Evolutionary conservation across 2,113 vertebrate genomes (phyloP).

Genomic region (Atlantisia rogersi): DNA sequence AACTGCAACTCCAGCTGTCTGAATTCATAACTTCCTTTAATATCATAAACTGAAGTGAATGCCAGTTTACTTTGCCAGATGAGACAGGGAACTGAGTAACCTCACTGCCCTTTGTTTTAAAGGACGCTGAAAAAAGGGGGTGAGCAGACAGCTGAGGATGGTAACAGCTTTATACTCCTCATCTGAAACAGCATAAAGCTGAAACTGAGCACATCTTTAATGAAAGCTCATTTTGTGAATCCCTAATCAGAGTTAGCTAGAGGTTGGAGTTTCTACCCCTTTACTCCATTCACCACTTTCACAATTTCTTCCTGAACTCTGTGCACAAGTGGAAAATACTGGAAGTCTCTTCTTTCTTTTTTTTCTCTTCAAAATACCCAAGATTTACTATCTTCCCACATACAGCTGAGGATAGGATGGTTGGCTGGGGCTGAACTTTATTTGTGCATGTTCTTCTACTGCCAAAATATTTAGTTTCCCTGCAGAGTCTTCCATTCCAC

Average conservation of each 20-base stretch:
- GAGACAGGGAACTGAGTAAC: background rate
- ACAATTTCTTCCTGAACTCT: background rate
- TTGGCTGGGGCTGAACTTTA: background rate
- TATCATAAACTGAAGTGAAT: background rate
- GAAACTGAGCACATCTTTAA: background rate
- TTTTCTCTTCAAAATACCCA: background rate
- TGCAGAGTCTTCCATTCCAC: background rate
- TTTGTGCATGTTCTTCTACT: background rate
- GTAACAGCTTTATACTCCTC: background rate
- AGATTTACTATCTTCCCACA: background rate
- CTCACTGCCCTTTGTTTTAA: background rate
- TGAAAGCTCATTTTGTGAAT: background rate
- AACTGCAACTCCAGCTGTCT: background rate
- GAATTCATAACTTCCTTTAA: background rate
- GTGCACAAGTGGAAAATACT: background rate
- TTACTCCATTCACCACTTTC: background rate
- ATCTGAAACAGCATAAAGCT: background rate
- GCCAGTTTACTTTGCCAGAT: background rate
- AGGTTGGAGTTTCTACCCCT: background rate
- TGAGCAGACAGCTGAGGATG: background rate
- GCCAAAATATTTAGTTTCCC: background rate
- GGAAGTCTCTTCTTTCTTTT: background rate
- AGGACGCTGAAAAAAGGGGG: background rate
- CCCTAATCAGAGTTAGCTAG: background rate
- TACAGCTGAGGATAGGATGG: background rate